Conservation (phyloP, 2,113 vertebrate genomes). For the Microtus montanus region DNA sequence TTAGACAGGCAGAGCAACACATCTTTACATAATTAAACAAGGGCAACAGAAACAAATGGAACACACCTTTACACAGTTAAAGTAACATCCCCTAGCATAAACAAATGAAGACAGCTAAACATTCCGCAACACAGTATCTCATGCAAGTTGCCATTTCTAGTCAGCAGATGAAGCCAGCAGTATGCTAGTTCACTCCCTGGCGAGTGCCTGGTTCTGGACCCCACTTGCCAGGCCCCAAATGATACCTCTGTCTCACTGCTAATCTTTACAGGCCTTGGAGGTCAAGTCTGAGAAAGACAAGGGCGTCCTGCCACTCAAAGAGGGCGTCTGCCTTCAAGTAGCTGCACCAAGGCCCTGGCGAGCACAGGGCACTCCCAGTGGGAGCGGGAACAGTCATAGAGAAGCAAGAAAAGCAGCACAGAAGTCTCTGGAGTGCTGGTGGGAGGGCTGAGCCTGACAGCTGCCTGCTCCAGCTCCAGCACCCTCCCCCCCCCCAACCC, state of each 20-base stretch:
- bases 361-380: background rate
- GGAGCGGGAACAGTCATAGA: background rate
- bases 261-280: background rate
- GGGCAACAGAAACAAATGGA: background rate
- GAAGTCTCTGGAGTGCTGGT: too few relatives aligned
- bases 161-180: background rate
- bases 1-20: background rate
- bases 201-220: background rate
- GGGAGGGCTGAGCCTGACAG: background rate
- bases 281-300: background rate
- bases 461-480: background rate
- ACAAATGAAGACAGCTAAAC: background rate
- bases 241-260: background rate
- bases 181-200: background rate
- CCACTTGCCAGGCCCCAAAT: background rate
- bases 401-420: background rate
- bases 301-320: accelerated
- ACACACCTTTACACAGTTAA: background rate
- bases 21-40: background rate
- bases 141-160: background rate
- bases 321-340: background rate
- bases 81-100: background rate
- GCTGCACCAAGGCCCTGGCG: background rate
- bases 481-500: background rate
- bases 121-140: background rate